phyloP scores from a whole-genome alignment of 2,113 vertebrate genomes.

The Petaurus breviceps region DNA sequence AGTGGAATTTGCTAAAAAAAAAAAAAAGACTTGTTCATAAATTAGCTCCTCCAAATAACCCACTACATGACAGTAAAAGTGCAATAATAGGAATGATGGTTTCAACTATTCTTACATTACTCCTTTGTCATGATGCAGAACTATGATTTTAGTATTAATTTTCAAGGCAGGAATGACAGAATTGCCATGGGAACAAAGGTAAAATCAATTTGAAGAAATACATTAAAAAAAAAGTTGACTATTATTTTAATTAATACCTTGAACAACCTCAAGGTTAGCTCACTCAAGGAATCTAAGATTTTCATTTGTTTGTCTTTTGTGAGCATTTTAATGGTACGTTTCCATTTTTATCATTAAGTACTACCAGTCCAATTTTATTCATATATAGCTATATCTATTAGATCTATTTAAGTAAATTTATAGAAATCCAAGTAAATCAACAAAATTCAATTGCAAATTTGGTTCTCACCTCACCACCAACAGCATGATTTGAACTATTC shows the following conservation, averaged over 20 bases:
- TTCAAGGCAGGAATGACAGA: constrained; percentile 53
- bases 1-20: constrained; percentile 66
- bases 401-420: constrained; percentile 1
- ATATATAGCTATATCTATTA: background rate
- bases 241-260: constrained; percentile 63
- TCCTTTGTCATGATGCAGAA: constrained; percentile 67
- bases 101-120: constrained; percentile 62
- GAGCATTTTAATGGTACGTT: constrained; percentile 8
- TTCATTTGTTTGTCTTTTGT: background rate
- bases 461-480: constrained; percentile 23
- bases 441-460: constrained; percentile 27
- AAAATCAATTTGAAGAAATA: constrained; percentile 41
- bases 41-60: constrained; percentile 68
- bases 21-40: constrained; percentile 59
- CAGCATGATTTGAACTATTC: constrained; percentile 33
- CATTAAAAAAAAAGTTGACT: constrained; percentile 56
- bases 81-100: constrained; percentile 68
- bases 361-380: background rate
- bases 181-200: constrained; percentile 67
- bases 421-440: background rate
- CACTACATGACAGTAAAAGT: constrained; percentile 51
- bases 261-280: constrained; percentile 23
- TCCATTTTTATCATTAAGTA: background rate
- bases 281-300: constrained; percentile 40
- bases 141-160: constrained; percentile 54